These are phyloP conservation scores for Sphenopsis melanotis DNA, from an alignment of 2,797 vertebrate species.

Conservation along the genomic window DNA sequence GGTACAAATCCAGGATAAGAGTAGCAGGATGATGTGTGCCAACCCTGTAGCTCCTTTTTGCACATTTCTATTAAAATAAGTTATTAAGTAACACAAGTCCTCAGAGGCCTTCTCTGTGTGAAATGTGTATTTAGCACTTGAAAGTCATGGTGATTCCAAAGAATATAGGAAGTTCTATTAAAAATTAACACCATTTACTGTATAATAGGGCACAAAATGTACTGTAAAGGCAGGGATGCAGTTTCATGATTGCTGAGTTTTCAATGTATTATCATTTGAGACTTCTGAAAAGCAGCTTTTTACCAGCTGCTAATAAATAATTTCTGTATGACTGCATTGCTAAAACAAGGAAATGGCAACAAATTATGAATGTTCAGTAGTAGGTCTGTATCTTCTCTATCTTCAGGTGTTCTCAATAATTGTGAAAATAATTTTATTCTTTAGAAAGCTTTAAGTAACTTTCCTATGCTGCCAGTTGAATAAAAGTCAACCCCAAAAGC, in stretches of 20 bases:
- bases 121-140: background rate
- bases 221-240: background rate
- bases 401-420: background rate
- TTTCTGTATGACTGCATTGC: background rate
- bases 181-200: background rate
- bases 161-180: background rate
- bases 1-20: background rate
- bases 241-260: background rate
- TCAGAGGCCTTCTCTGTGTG: background rate
- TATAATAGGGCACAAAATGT: background rate
- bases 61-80: background rate
- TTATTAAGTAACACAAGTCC: background rate
- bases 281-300: background rate
- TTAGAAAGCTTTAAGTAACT: background rate
- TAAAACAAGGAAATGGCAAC: background rate
- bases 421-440: background rate
- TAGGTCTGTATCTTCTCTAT: background rate
- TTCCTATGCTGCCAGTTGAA: background rate
- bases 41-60: background rate
- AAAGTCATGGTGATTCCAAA: background rate
- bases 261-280: background rate
- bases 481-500: background rate
- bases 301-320: background rate
- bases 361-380: background rate
- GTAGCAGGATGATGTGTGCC: background rate